These are phyloP conservation scores for Menidia menidia DNA, from an alignment of 2,797 vertebrate genomes.

Conservation along the genomic window DNA sequence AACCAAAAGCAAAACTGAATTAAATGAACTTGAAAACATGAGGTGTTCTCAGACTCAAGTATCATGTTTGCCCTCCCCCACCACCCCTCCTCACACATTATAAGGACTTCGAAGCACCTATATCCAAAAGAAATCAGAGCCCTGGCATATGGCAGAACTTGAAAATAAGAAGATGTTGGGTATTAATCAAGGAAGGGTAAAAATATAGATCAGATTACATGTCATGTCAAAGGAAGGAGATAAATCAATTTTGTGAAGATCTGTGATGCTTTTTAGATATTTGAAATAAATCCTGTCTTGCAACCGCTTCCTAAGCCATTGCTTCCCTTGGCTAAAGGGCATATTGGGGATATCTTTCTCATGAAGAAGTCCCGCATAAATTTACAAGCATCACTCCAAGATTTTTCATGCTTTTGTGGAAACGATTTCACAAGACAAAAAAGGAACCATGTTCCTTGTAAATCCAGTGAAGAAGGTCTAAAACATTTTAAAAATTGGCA, in stretches of 20 bases:
- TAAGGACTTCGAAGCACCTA: not conserved
- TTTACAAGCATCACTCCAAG: not conserved
- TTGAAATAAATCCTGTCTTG: not conserved
- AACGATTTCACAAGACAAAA: not conserved
- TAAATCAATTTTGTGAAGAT: not conserved
- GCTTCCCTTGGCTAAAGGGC: not conserved
- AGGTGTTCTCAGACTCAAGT: not conserved
- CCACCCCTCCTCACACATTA: not conserved
- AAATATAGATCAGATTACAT: not conserved
- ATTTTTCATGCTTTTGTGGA: not conserved
- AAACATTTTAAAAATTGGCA: too few species aligned
- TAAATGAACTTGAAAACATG: not conserved
- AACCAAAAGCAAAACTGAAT: not conserved
- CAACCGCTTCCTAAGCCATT: too few species aligned
- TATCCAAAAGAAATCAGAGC: not conserved
- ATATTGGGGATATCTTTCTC: not conserved
- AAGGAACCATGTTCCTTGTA: not conserved
- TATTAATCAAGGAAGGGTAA: not conserved
- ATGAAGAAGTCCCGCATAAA: not conserved
- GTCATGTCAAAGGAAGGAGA: not conserved
- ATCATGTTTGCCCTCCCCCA: too few species aligned
- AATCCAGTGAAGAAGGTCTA: constrained; percentile 1
- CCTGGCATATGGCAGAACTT: not conserved
- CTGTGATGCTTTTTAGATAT: not conserved
- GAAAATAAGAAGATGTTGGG: not conserved